Evolutionary conservation across 2,888 invertebrate genomes (phyloP).

Genomic region (Pogonocherus hispidulus): DNA sequence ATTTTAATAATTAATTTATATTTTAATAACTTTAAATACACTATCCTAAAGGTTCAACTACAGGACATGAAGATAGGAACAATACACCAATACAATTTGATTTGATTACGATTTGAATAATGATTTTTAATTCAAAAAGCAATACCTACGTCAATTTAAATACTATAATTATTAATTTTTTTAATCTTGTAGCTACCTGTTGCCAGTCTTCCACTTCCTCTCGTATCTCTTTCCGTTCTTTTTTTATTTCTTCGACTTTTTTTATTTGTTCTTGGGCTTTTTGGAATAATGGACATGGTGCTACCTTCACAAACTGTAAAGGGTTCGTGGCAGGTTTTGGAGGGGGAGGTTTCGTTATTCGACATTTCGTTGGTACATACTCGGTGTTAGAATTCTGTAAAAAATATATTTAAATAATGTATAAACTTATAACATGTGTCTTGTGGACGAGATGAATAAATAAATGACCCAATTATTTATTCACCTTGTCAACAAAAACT

Average conservation of each 20-base stretch:
- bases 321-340: slow-evolving; percentile 89
- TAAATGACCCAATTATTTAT: too few relatives aligned
- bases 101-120: too few relatives aligned
- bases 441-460: too few relatives aligned
- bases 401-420: slow-evolving; percentile 4
- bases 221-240: slow-evolving; percentile 82
- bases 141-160: too few relatives aligned
- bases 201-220: slow-evolving; percentile 94
- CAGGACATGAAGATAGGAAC: too few relatives aligned
- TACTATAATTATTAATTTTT: not conserved
- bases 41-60: too few relatives aligned
- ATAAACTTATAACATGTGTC: too few relatives aligned
- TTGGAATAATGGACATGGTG: slow-evolving; percentile 88
- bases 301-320: slow-evolving; percentile 90
- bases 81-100: too few relatives aligned
- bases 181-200: slow-evolving; percentile 72
- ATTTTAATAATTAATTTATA: slow-evolving; percentile 5
- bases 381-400: slow-evolving; percentile 66
- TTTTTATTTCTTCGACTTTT: slow-evolving; percentile 87
- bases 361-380: slow-evolving; percentile 68
- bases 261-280: slow-evolving; percentile 88
- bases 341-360: slow-evolving; percentile 81
- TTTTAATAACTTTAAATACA: too few relatives aligned
- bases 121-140: too few relatives aligned
- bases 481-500: too few relatives aligned